These are phyloP conservation scores for Rhyacophila brunnea DNA, from an alignment of 1,140 invertebrate species.

Conservation along the genomic window DNA sequence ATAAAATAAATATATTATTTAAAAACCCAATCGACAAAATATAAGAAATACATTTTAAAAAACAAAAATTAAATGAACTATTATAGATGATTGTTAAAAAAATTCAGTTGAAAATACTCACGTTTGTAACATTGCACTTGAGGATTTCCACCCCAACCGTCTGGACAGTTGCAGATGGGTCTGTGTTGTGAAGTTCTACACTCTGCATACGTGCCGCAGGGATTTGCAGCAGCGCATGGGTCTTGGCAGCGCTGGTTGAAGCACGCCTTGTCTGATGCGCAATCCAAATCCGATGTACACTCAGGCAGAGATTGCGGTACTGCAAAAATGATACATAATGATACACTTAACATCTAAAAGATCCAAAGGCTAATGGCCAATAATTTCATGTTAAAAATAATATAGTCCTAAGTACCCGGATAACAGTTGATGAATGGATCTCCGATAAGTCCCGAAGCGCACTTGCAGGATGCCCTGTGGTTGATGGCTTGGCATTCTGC, in stretches of 20 bases:
- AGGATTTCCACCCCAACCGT: slow-evolving; percentile 84
- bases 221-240: slow-evolving; percentile 72
- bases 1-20: slow-evolving; percentile 35
- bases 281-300: slow-evolving; percentile 71
- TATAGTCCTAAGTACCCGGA: slow-evolving; percentile 53
- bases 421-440: slow-evolving; percentile 80
- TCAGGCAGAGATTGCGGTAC: slow-evolving; percentile 58
- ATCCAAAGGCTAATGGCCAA: slow-evolving; percentile 29
- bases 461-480: slow-evolving; percentile 76
- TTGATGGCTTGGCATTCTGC: slow-evolving; percentile 75
- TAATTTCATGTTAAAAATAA: not conserved
- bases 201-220: slow-evolving; percentile 76
- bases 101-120: slow-evolving; percentile 53
- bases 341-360: too few relatives aligned
- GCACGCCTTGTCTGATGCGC: slow-evolving; percentile 73
- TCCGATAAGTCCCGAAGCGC: slow-evolving; percentile 71
- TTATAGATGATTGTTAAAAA: not conserved
- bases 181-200: slow-evolving; percentile 72
- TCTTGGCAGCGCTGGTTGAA: slow-evolving; percentile 74
- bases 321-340: slow-evolving; percentile 36
- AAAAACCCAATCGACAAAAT: slow-evolving; percentile 2
- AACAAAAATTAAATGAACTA: slow-evolving; percentile 1
- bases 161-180: slow-evolving; percentile 77
- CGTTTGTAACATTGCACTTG: slow-evolving; percentile 82
- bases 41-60: not conserved